Percentiles rank a stretch among this genome's conserved stretches.
phyloP scores from a whole-genome alignment of 2,888 invertebrate genomes.

The Blastobasis lacticolella region DNA sequence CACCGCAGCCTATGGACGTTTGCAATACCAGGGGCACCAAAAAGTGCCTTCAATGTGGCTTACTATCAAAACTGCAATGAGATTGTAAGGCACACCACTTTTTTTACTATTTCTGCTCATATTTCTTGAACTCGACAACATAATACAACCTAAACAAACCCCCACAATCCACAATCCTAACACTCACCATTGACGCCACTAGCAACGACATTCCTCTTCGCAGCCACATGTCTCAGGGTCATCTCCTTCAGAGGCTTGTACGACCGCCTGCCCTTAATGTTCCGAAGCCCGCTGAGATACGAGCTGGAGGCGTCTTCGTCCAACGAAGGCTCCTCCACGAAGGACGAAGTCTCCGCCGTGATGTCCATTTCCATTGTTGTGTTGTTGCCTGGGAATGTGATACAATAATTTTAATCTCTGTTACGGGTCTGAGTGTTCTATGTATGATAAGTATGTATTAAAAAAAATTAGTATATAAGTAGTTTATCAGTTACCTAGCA shows the following conservation, averaged over 20 bases:
- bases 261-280: constrained; percentile 50
- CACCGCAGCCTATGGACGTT: no score
- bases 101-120: background rate
- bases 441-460: no score
- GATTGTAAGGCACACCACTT: background rate
- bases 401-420: background rate
- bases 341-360: constrained; percentile 38
- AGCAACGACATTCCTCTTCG: constrained; percentile 18
- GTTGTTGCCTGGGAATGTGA: constrained; percentile 48
- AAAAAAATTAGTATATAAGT: no score
- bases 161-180: background rate
- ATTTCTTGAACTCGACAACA: background rate
- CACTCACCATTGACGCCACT: background rate
- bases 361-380: constrained; percentile 70
- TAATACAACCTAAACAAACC: background rate
- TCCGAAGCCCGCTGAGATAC: constrained; percentile 43
- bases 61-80: constrained; percentile 1
- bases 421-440: no score
- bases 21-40: no score
- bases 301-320: constrained; percentile 33
- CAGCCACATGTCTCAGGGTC: constrained; percentile 13
- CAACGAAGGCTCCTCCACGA: constrained; percentile 20
- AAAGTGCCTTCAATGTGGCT: constrained; percentile 14
- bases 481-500: no score
- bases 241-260: constrained; percentile 54